These are phyloP conservation scores for Chelidonichthys spinosus DNA, from an alignment of 2,797 vertebrate genomes.

Conservation along the genomic window DNA sequence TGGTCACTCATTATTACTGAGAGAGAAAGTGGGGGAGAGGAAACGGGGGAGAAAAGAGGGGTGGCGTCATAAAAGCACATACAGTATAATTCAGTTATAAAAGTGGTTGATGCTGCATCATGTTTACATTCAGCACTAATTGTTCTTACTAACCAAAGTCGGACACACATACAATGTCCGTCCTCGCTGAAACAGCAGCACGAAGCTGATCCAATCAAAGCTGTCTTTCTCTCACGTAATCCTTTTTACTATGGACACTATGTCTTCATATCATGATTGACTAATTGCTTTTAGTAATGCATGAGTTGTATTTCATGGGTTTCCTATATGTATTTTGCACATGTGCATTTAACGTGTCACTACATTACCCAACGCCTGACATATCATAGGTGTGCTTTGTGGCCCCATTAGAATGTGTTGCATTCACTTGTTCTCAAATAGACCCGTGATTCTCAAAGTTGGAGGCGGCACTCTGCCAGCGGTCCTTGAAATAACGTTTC, in stretches of 20 bases:
- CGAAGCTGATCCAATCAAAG: not conserved
- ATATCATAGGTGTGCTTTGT: too few species aligned
- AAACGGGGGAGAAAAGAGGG: not conserved
- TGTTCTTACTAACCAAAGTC: not conserved
- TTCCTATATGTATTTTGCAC: too few species aligned
- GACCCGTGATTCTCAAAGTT: not conserved
- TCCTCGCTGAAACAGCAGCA: not conserved
- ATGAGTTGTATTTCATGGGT: too few species aligned
- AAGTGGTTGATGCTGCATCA: not conserved
- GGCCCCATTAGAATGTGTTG: too few species aligned
- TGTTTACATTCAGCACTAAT: conserved; percentile 12
- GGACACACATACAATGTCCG: not conserved
- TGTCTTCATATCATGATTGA: too few species aligned
- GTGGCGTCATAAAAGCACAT: not conserved
- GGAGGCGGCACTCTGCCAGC: not conserved
- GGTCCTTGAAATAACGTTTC: not conserved
- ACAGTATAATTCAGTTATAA: not conserved
- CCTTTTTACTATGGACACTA: too few species aligned
- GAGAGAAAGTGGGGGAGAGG: not conserved
- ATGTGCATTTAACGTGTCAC: too few species aligned
- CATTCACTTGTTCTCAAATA: not conserved
- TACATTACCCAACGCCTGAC: too few species aligned
- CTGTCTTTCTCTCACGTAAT: not conserved
- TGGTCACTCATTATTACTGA: conserved; percentile 59
- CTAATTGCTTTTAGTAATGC: too few species aligned